These are phyloP conservation scores for Gymnothorax javanicus DNA, from an alignment of 2,797 vertebrate species.

Conservation along the genomic window DNA sequence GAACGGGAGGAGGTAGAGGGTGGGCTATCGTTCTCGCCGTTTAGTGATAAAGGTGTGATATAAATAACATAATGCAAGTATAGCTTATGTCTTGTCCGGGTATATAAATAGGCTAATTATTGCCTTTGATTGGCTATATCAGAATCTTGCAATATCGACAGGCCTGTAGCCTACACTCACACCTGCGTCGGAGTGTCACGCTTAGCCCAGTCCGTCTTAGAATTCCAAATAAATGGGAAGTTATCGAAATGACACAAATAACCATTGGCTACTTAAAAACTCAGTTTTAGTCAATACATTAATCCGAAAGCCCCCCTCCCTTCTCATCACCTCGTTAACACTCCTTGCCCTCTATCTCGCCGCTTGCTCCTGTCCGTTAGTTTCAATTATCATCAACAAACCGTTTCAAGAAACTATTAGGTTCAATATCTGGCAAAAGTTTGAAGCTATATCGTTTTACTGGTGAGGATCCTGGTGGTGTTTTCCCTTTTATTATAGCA, in stretches of 20 bases:
- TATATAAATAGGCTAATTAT: conserved; percentile 6
- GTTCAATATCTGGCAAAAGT: conserved; percentile 18
- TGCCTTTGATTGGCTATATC: background rate
- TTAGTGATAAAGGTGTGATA: background rate
- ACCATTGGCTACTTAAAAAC: background rate
- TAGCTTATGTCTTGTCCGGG: background rate
- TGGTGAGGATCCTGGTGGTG: conserved; percentile 43
- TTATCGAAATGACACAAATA: background rate
- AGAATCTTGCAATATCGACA: conserved; percentile 14
- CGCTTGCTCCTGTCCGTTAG: conserved; percentile 31
- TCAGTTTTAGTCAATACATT: conserved; percentile 32
- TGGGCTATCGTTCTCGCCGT: conserved; percentile 35
- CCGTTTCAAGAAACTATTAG: background rate
- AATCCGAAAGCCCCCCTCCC: conserved; percentile 49
- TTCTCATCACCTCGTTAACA: conserved; percentile 46
- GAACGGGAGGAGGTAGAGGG: conserved; percentile 43
- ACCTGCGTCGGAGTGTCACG: background rate
- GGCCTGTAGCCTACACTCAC: background rate
- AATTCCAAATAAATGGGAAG: background rate
- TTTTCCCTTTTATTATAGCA: conserved; percentile 38
- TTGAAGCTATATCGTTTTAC: conserved; percentile 31
- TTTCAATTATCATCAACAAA: conserved; percentile 34
- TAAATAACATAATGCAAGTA: conserved; percentile 9
- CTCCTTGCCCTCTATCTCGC: conserved; percentile 48
- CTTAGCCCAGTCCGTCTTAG: conserved; percentile 7